These are phyloP conservation scores for Vireo griseus DNA, from an alignment of 2,797 vertebrate species.

Conservation along the genomic window DNA sequence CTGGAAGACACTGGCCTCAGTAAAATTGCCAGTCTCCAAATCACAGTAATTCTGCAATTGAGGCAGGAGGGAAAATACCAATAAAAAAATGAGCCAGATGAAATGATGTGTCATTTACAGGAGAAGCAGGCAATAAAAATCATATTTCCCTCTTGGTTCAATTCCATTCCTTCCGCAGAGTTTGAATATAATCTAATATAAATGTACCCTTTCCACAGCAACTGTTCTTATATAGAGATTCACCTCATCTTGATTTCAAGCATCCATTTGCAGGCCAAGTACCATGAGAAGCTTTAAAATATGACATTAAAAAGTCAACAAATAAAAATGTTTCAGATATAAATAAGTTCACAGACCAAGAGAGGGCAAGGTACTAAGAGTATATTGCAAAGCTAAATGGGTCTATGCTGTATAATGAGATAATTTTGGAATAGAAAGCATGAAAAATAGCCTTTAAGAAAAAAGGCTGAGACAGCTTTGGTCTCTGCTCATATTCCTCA, in stretches of 20 bases:
- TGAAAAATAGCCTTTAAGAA: neutral
- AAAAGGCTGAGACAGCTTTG: neutral
- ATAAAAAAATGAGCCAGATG: constrained; percentile 64
- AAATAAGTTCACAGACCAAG: neutral
- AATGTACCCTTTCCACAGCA: neutral
- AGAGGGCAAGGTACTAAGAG: neutral
- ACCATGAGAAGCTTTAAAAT: neutral
- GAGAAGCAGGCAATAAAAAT: constrained; percentile 8
- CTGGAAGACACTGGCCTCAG: constrained; percentile 1
- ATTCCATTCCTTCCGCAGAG: neutral
- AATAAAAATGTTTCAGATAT: neutral
- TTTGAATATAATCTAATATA: neutral
- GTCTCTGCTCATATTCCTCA: neutral
- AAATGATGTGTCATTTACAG: constrained; percentile 65
- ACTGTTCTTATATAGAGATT: neutral
- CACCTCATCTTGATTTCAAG: neutral
- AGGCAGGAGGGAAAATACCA: constrained; percentile 60
- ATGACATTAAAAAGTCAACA: neutral
- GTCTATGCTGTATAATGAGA: neutral
- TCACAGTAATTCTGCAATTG: constrained; percentile 51
- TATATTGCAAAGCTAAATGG: neutral
- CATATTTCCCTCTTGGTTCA: neutral
- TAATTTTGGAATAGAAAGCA: neutral
- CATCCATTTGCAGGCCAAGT: neutral
- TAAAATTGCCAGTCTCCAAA: constrained; percentile 67